These are phyloP conservation scores for Elgonia sp. DNA, from an alignment of 2,888 invertebrate genomes.

Conservation along the genomic window DNA sequence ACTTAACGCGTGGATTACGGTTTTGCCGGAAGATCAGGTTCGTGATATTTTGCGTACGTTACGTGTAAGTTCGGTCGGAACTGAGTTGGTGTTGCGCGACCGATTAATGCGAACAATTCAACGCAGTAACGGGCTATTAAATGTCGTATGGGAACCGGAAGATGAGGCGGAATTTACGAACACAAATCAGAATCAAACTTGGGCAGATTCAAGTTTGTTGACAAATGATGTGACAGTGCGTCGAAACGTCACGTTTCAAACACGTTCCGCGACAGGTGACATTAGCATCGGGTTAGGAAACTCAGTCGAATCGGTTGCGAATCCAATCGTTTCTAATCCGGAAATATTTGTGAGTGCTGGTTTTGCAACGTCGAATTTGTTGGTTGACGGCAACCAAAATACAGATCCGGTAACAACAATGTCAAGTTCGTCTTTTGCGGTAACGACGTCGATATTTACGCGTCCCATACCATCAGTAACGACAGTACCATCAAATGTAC, in stretches of 20 bases:
- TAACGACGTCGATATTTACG: neutral
- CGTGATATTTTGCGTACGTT: conserved; percentile 1
- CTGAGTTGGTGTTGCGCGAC: neutral
- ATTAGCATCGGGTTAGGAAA: neutral
- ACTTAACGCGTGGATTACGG: conserved; percentile 4
- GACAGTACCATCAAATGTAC: neutral
- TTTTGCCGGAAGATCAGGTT: conserved; percentile 10
- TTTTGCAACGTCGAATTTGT: conserved; percentile 10
- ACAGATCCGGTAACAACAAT: neutral
- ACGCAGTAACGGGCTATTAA: neutral
- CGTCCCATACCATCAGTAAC: neutral
- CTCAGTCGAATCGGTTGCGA: neutral
- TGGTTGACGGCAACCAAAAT: neutral
- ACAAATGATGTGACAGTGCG: conserved; percentile 12
- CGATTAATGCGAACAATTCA: conserved; percentile 2
- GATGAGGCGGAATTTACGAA: neutral
- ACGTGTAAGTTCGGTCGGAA: neutral
- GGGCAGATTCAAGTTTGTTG: conserved; percentile 2
- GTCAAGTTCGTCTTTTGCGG: neutral
- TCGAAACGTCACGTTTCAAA: neutral
- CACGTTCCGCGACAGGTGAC: neutral
- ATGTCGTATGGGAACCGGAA: conserved; percentile 34
- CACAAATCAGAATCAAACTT: neutral
- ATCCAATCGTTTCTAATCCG: neutral
- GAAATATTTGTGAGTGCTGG: conserved; percentile 1